A percentile compares a stretch with the other conserved stretches of the same genome.
phyloP scores from a whole-genome alignment of 2,113 vertebrate species.

The Ciconia stormi region DNA sequence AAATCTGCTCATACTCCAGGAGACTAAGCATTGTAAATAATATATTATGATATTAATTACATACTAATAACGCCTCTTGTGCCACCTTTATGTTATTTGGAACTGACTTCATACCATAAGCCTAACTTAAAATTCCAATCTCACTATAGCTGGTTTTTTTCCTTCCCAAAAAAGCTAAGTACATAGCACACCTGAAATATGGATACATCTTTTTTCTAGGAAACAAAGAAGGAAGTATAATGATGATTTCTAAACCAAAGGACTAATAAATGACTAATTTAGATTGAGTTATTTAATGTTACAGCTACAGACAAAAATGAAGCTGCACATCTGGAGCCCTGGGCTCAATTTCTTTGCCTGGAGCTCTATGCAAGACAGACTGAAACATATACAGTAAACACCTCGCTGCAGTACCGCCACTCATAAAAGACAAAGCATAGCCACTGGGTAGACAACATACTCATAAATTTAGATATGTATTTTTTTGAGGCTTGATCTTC shows the following conservation, averaged over 20 bases:
- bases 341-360: background rate
- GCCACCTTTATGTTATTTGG: background rate
- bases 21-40: conserved; percentile 23
- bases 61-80: background rate
- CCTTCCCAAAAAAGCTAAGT: background rate
- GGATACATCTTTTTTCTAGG: background rate
- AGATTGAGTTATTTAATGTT: background rate
- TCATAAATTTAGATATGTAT: background rate
- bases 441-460: background rate
- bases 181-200: background rate
- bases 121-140: background rate
- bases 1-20: conserved; percentile 42
- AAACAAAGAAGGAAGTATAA: background rate
- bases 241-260: background rate
- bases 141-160: background rate
- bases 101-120: background rate
- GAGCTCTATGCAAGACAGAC: background rate
- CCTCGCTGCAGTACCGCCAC: background rate
- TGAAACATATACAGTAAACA: background rate
- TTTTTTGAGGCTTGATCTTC: background rate
- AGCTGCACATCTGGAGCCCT: background rate
- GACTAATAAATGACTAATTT: background rate
- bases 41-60: conserved; percentile 26
- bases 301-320: background rate
- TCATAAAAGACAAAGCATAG: background rate